Base-by-base conservation (phyloP, 1,140 invertebrate genomes). In the Cryptotermes secundus region DNA sequence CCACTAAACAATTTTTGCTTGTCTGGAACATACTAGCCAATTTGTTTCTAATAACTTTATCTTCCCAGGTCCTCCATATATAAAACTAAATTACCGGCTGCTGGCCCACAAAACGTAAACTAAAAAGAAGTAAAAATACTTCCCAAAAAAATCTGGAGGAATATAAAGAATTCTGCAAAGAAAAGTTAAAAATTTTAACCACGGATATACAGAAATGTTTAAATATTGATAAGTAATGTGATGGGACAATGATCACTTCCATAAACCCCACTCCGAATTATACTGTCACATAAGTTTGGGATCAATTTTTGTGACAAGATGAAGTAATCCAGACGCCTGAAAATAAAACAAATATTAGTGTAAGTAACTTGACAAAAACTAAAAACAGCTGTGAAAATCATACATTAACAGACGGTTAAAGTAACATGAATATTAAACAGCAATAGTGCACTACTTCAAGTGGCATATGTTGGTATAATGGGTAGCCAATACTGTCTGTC, bases 241-340 rank as follows among this genome's bases (percentile, higher is more conserved):
- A 97, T 92, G 0, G 96, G 96, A 88, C 96, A 97, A 89, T 98
- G 97, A 88, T 97, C 96, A 88, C 96, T 97, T n/a, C 97, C 96
- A 87, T 91, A 92, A 10, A 97, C 93, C 85, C 95, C 89, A 82
- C 90, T 92, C 53, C 95, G 91, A 81, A 97, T 96, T 42, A 94
- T 90, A 88, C 92, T 95, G 88, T 99, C 97, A 88, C 96, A 96
- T 22, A 99, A 88, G 35, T 95, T 92, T 2, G 94, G 90, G 83
- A 94, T 88, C 24, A 99, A 90, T 84, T 94, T 92, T 87, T 98
- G 91, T 0, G 97, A 98, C 1, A 98, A 89, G 31, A 99, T 92
- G 89, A 97, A 99, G 89, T 99, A 99, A 90, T 99, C 98, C 85
- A 99, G 90, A 89, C 98, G 92, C 80, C 80, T 81, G 80, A 35